These are phyloP conservation scores for Cyanoliseus patagonus DNA, from an alignment of 2,113 vertebrate genomes.

Conservation along the genomic window DNA sequence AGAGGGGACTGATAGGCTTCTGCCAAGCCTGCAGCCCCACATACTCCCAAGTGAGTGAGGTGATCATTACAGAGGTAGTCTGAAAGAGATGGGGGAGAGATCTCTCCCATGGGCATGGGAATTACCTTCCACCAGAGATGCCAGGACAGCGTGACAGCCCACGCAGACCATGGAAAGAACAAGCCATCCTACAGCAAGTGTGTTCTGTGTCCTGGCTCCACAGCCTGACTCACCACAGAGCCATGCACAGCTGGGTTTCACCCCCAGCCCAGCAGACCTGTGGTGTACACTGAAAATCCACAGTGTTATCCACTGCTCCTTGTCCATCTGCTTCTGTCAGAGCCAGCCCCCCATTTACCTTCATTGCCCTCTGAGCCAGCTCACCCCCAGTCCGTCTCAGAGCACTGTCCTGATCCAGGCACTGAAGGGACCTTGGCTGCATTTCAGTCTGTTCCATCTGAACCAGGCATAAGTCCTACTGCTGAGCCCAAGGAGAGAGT, in stretches of 20 bases:
- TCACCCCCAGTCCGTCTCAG: neutral
- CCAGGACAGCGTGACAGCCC: neutral
- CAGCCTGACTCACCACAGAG: slow-evolving; percentile 25
- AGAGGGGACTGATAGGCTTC: neutral
- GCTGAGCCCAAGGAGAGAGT: neutral
- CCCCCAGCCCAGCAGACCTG: neutral
- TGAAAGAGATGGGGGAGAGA: neutral
- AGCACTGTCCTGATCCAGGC: neutral
- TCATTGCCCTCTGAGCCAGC: neutral
- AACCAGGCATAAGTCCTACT: neutral
- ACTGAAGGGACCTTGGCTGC: neutral
- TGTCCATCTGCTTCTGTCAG: neutral
- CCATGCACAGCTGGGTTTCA: slow-evolving; percentile 14
- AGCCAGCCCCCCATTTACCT: neutral
- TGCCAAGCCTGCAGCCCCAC: neutral
- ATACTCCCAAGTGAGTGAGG: neutral
- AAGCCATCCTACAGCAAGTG: neutral
- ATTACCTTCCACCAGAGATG: neutral
- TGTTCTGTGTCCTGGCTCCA: neutral
- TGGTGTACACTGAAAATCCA: neutral
- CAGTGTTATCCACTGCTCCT: neutral
- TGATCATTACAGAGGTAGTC: neutral
- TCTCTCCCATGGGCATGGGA: neutral
- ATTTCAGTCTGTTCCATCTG: neutral
- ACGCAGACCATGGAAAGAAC: neutral